Percentiles rank a stretch among this genome's conserved stretches.
phyloP scores from a whole-genome alignment of 37 sponge, comb jelly and placozoan species.

The Crambe crambe region DNA sequence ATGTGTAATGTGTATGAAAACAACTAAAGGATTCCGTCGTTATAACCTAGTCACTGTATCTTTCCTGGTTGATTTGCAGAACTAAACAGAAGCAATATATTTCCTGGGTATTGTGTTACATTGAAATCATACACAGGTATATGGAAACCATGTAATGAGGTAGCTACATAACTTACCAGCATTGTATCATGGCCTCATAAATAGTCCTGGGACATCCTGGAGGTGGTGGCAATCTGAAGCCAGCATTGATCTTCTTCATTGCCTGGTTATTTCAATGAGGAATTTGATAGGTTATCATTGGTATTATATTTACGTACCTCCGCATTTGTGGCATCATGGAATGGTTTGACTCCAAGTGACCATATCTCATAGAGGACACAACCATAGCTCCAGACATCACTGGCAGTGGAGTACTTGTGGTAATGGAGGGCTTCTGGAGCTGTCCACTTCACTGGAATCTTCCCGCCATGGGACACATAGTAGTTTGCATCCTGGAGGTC shows the following conservation, averaged over 20 bases:
- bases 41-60: no score
- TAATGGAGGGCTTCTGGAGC: slow-evolving; percentile 58
- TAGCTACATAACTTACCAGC: slow-evolving; percentile 16
- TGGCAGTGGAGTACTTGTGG: slow-evolving; percentile 52
- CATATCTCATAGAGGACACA: slow-evolving; percentile 60
- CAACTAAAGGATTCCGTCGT: no score
- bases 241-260: not conserved
- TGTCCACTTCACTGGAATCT: slow-evolving; percentile 63
- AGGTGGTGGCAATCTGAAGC: slow-evolving; percentile 29
- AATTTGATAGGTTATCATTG: not conserved
- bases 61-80: no score
- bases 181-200: slow-evolving; percentile 29
- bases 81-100: no score
- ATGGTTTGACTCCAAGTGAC: slow-evolving; percentile 51
- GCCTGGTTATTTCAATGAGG: slow-evolving; percentile 6
- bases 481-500: slow-evolving; percentile 22
- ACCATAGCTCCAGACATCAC: slow-evolving; percentile 66
- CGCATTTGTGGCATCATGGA: slow-evolving; percentile 17
- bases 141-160: no score
- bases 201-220: slow-evolving; percentile 37
- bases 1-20: no score
- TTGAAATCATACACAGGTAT: no score
- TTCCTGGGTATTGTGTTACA: no score
- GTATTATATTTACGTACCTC: slow-evolving; percentile 15
- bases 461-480: slow-evolving; percentile 32